These are phyloP conservation scores for Drosophila punjabiensis DNA, from an alignment of 1,140 invertebrate species.

Conservation along the genomic window DNA sequence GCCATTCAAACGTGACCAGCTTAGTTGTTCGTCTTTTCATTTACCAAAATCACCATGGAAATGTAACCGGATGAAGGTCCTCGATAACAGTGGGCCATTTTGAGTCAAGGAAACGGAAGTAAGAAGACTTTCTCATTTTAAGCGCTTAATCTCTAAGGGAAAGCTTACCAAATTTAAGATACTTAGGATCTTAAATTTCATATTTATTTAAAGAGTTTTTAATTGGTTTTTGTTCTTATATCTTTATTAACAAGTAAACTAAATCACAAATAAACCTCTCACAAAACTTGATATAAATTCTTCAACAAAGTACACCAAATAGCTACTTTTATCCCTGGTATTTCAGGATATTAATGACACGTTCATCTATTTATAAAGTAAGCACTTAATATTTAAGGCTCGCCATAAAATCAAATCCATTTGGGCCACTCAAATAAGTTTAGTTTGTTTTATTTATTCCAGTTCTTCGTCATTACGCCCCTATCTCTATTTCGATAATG, in stretches of 20 bases:
- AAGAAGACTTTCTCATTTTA: background rate
- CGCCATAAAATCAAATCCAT: constrained; percentile 5
- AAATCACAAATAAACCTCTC: background rate
- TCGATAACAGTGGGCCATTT: constrained; percentile 7
- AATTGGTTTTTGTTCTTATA: background rate
- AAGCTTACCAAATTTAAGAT: background rate
- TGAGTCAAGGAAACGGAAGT: background rate
- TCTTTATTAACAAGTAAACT: background rate
- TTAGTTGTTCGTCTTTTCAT: constrained; percentile 31
- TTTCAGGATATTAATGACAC: background rate
- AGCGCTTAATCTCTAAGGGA: background rate
- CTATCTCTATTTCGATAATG: constrained; percentile 13
- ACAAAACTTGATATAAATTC: background rate
- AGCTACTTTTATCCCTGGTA: background rate
- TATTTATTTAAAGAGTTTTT: background rate
- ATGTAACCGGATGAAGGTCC: constrained; percentile 20
- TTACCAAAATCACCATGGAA: constrained; percentile 24
- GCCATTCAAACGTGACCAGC: constrained; percentile 59
- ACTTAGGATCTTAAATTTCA: background rate
- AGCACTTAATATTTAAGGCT: background rate
- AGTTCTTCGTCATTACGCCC: background rate
- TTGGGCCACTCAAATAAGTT: background rate
- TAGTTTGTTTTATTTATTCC: constrained; percentile 2
- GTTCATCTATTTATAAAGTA: background rate
- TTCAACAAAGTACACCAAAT: background rate